Conservation (phyloP, 2,888 invertebrate genomes). For the Thysanoteuthis rhombus region DNA sequence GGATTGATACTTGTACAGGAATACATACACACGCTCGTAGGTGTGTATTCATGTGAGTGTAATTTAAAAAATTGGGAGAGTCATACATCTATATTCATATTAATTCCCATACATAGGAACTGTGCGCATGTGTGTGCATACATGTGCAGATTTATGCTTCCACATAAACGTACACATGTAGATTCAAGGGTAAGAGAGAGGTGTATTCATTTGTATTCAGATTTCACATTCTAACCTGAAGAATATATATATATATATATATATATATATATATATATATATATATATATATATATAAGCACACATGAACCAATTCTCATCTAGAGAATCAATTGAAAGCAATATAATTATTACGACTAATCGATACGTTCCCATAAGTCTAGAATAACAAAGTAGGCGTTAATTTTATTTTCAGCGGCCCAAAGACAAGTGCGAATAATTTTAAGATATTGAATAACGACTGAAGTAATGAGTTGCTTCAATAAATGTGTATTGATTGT, state of each 20-base stretch:
- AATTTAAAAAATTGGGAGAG: too few species aligned
- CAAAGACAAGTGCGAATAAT: neutral
- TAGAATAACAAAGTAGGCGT: neutral
- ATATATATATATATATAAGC: neutral
- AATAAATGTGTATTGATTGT: neutral
- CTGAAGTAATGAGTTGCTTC: neutral
- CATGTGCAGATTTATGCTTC: too few species aligned
- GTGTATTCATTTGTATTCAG: too few species aligned
- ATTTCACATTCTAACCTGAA: too few species aligned
- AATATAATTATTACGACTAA: neutral
- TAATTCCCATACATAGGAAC: too few species aligned
- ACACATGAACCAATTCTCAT: neutral
- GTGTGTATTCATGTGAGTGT: too few species aligned
- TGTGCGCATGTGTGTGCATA: too few species aligned
- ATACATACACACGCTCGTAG: too few species aligned
- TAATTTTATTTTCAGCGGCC: neutral
- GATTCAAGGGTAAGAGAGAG: too few species aligned
- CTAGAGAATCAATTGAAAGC: neutral
- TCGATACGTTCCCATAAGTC: neutral
- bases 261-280: neutral
- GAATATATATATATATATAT: slow-evolving; percentile 13
- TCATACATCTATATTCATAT: too few species aligned
- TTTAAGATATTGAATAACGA: neutral
- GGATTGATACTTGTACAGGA: neutral
- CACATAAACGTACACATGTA: too few species aligned